These are phyloP conservation scores for Dynastes grantii DNA, from an alignment of 2,888 invertebrate genomes.

Conservation along the genomic window DNA sequence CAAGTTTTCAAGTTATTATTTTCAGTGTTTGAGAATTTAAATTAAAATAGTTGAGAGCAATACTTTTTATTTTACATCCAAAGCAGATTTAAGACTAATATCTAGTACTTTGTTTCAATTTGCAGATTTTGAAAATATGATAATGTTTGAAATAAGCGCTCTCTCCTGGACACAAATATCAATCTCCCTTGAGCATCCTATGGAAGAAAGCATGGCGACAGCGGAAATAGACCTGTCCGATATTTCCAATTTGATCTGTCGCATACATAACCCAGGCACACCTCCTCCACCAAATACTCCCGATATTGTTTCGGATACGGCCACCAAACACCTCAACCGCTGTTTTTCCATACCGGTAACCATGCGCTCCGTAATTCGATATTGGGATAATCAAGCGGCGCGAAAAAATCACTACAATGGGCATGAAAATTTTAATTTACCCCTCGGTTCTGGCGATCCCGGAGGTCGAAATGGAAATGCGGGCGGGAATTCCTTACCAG, in stretches of 20 bases:
- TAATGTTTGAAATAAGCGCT: conserved; percentile 95
- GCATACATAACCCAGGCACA: conserved; percentile 78
- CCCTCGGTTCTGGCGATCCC: conserved; percentile 80
- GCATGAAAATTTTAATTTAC: conserved; percentile 78
- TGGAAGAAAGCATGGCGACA: conserved; percentile 93
- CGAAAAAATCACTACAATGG: conserved; percentile 67
- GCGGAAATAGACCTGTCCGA: conserved; percentile 91
- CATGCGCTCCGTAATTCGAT: conserved; percentile 88
- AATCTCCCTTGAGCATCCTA: conserved; percentile 92
- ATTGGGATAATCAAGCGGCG: conserved; percentile 85
- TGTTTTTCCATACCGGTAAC: conserved; percentile 95
- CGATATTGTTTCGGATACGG: conserved; percentile 73
- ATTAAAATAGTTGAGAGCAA: neutral
- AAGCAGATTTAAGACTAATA: neutral
- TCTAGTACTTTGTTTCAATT: conserved; percentile 23
- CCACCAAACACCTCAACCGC: conserved; percentile 85
- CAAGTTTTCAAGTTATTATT: too few species aligned
- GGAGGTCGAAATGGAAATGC: conserved; percentile 72
- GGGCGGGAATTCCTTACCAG: conserved; percentile 70
- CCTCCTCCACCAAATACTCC: conserved; percentile 65
- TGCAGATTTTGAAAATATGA: conserved; percentile 80
- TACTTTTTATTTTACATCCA: too few species aligned
- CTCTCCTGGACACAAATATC: conserved; percentile 92
- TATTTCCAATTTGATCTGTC: conserved; percentile 84
- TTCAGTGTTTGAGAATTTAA: too few species aligned